Conservation (phyloP, 2,113 vertebrate species). For the Petroica traversi region DNA sequence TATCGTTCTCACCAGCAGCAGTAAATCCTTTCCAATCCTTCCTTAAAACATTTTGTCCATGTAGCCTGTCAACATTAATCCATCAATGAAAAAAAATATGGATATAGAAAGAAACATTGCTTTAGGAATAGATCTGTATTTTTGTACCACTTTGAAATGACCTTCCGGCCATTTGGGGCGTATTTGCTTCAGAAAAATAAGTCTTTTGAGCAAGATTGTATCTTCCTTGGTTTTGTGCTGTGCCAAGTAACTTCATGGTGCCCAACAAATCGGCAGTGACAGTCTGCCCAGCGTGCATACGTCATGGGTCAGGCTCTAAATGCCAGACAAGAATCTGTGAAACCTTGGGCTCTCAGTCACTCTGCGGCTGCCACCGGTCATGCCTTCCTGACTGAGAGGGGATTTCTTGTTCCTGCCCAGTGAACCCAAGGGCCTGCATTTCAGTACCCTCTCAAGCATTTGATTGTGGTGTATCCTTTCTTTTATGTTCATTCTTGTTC, state of each 20-base stretch:
- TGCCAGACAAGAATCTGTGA: background rate
- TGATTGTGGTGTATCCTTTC: background rate
- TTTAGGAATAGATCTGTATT: constrained; percentile 35
- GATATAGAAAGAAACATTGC: constrained; percentile 39
- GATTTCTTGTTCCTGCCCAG: background rate
- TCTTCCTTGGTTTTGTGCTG: background rate
- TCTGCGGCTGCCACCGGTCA: background rate
- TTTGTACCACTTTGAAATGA: constrained; percentile 45
- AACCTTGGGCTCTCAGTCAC: background rate
- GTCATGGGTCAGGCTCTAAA: constrained; percentile 20
- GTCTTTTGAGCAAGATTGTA: constrained; percentile 6
- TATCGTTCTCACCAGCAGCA: constrained; percentile 62
- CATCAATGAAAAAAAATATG: constrained; percentile 6
- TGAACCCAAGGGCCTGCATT: background rate
- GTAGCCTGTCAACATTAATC: constrained; percentile 62
- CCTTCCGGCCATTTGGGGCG: background rate
- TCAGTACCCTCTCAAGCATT: background rate
- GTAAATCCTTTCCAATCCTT: constrained; percentile 61
- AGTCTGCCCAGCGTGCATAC: background rate
- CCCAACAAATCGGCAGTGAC: constrained; percentile 10
- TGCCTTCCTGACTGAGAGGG: background rate
- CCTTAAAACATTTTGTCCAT: constrained; percentile 61
- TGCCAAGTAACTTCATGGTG: background rate
- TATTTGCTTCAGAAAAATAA: constrained; percentile 5
- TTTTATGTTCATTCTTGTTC: background rate